phyloP scores from a whole-genome alignment of 2,888 invertebrate species.

The Synergus umbraculus region DNA sequence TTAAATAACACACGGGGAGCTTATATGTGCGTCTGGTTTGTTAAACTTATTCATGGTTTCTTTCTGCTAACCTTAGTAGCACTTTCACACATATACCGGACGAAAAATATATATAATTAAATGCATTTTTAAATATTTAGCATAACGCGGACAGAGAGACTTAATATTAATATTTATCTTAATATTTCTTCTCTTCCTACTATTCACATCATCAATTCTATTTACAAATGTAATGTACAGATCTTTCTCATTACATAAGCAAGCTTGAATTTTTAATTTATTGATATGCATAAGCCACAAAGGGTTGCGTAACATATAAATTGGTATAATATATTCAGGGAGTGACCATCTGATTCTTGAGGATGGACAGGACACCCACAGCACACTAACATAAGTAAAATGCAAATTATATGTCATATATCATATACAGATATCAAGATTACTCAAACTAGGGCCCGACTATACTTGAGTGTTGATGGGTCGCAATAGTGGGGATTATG shows the following conservation, averaged over 20 bases:
- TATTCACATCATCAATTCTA: too few species aligned
- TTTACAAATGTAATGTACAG: too few species aligned
- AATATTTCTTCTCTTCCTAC: too few species aligned
- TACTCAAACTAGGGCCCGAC: slow-evolving; percentile 23
- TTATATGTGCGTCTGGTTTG: too few species aligned
- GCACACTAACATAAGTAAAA: not conserved
- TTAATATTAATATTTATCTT: too few species aligned
- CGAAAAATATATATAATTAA: too few species aligned
- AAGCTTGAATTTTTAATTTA: slow-evolving; percentile 15
- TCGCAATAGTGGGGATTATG: slow-evolving; percentile 47
- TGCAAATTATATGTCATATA: not conserved
- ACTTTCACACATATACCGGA: too few species aligned
- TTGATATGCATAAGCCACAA: not conserved
- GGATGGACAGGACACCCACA: not conserved
- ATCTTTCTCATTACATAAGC: not conserved
- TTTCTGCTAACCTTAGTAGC: too few species aligned
- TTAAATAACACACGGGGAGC: too few species aligned
- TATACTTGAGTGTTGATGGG: slow-evolving; percentile 21
- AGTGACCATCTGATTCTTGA: not conserved
- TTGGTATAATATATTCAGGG: not conserved
- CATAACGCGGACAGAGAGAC: too few species aligned
- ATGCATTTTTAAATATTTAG: too few species aligned
- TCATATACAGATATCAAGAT: not conserved
- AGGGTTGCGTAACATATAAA: not conserved
- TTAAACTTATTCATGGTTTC: too few species aligned